phyloP scores from a whole-genome alignment of 23 tunicate species.

The Styela clava region DNA sequence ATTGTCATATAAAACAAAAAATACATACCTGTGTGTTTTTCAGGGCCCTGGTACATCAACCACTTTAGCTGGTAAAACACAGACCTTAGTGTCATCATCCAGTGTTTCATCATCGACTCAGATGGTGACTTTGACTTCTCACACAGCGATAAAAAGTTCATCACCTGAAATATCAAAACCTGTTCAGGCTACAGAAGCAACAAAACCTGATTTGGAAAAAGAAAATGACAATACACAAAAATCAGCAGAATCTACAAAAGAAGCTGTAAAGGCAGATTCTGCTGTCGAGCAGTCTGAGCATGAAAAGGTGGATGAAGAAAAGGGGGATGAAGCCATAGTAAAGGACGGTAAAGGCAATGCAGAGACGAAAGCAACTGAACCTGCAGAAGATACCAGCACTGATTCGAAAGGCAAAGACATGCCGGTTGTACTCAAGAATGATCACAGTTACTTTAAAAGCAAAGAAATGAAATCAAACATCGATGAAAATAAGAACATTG shows the following conservation, averaged over 20 bases:
- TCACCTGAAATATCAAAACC: not conserved
- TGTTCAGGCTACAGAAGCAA: not conserved
- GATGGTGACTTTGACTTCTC: not conserved
- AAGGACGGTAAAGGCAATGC: too few relatives aligned
- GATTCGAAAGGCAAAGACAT: not conserved
- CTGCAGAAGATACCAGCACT: not conserved
- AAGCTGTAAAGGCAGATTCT: too few relatives aligned
- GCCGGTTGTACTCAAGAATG: not conserved
- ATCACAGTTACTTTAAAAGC: conserved; percentile 13
- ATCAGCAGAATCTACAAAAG: too few relatives aligned
- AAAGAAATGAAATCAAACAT: not conserved
- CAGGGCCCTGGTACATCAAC: not conserved
- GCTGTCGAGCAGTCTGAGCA: too few relatives aligned
- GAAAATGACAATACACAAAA: not conserved
- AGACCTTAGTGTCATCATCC: not conserved
- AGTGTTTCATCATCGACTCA: not conserved
- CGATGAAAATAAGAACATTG: not conserved
- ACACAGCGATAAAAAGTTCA: not conserved
- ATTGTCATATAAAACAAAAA: too few relatives aligned
- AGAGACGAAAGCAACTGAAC: too few relatives aligned
- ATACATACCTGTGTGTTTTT: too few relatives aligned
- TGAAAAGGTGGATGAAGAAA: too few relatives aligned
- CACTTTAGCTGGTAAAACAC: not conserved
- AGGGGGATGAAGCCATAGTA: too few relatives aligned
- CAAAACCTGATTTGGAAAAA: not conserved